phyloP scores from a whole-genome alignment of 2,888 invertebrate genomes.

The Eupithecia vulgata region DNA sequence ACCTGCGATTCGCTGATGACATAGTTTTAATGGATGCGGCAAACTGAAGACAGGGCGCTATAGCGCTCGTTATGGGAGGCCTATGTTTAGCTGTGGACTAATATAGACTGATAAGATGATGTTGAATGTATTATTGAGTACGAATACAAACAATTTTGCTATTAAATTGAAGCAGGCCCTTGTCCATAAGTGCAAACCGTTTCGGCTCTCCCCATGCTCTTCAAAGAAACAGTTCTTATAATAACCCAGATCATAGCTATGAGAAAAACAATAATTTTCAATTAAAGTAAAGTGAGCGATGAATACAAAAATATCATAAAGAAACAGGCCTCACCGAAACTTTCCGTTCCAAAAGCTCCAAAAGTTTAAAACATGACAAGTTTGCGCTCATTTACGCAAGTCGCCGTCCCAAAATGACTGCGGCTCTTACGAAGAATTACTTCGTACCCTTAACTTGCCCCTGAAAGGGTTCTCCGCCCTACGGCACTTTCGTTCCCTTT shows the following conservation, averaged over 20 bases:
- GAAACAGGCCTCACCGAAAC: not conserved
- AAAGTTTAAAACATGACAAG: constrained; percentile 17
- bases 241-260: not conserved
- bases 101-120: too few relatives aligned
- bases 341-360: not conserved
- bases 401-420: constrained; percentile 44
- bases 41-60: too few relatives aligned
- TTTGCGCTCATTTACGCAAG: constrained; percentile 40
- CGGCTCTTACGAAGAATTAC: constrained; percentile 53
- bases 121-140: too few relatives aligned
- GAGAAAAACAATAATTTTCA: not conserved
- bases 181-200: too few relatives aligned
- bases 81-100: too few relatives aligned
- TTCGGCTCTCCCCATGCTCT: too few relatives aligned
- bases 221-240: not conserved
- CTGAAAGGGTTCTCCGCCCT: constrained; percentile 58
- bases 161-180: too few relatives aligned
- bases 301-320: not conserved
- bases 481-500: constrained; percentile 62
- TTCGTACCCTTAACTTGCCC: constrained; percentile 49
- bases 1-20: too few relatives aligned
- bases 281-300: not conserved
- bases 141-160: too few relatives aligned
- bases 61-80: too few relatives aligned
- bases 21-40: too few relatives aligned